Base-by-base conservation (phyloP, 2,888 invertebrate species). In the Candidula unifasciata region DNA sequence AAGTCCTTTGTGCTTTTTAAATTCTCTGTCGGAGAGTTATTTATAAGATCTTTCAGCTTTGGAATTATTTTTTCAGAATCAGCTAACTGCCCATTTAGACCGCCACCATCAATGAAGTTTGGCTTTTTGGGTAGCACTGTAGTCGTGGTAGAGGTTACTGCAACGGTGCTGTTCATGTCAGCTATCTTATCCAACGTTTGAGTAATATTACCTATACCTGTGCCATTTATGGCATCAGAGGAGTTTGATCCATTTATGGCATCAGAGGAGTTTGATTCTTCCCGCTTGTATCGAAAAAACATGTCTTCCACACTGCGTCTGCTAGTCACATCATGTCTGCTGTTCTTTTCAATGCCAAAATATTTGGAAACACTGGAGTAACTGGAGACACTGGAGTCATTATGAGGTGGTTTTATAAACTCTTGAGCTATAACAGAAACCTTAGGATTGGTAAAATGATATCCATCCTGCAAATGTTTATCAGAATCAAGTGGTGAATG, bases 41-140 rank as follows among this genome's bases (percentile, higher is more conserved):
- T 69, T 35, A 81, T 80, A 44, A 87, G 71, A 18, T 86, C 79
- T 57, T 30, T 60, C 18, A 88, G 71, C 5, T 71, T 54, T 13
- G 77, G 37, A 21, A 84, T 84, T 8, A 84, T 74, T 24, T 33
- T 54, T 37, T 64, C 71, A 21, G 85, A 85, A 80, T 83, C 85
- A 16, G 87, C 86, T 76, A 77, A 69, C 1, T 84, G n/a, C 30
- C 52, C 52, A 30, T 76, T 74, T 30, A 86, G 80, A 30, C 44
- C 33, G 21, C 60, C 68, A 1, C 82, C 77, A 68, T 86, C 77
- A 33, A 27, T 77, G 30, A 64, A 52, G 2, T 8, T 52, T 2
- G 89, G 89, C 81, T 89, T 89, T 18, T 35, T 80, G 1, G 86
- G 80, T 68, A 74, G 84, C 52, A 30, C 52, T 18, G 80, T 76